Evolutionary conservation across 2,888 invertebrate species (phyloP).

Genomic region (Leptura quadrifasciata): DNA sequence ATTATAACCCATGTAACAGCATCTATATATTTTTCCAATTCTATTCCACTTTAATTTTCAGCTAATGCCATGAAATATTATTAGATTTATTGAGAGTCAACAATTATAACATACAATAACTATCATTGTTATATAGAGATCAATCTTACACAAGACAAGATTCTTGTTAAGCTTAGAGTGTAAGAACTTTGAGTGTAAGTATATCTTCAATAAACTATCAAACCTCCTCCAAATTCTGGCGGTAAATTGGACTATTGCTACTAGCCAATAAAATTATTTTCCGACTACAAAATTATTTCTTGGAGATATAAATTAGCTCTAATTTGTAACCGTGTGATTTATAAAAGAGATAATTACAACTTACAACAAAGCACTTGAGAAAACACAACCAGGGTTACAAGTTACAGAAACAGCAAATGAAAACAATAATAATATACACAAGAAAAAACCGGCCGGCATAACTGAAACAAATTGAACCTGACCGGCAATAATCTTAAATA

Average conservation of each 20-base stretch:
- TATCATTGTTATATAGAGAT: too few species aligned
- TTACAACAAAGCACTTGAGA: background rate
- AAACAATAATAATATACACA: constrained; percentile 3
- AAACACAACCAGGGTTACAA: constrained; percentile 4
- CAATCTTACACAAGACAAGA: too few species aligned
- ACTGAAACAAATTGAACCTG: constrained; percentile 9
- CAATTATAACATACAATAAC: too few species aligned
- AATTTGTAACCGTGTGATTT: background rate
- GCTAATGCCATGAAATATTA: too few species aligned
- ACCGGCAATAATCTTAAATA: constrained; percentile 24
- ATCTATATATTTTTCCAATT: too few species aligned
- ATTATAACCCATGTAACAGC: too few species aligned
- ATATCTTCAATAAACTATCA: too few species aligned
- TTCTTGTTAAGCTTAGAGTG: too few species aligned
- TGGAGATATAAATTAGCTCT: background rate
- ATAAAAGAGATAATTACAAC: background rate
- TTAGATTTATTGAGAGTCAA: too few species aligned
- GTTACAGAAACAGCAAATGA: constrained; percentile 2
- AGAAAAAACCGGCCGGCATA: background rate
- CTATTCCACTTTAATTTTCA: too few species aligned
- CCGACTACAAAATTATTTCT: background rate
- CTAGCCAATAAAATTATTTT: background rate
- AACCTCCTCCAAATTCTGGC: too few species aligned
- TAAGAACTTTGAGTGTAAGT: too few species aligned
- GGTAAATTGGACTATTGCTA: background rate